These are phyloP conservation scores for Acronicta psi DNA, from an alignment of 2,888 invertebrate species.

Conservation along the genomic window DNA sequence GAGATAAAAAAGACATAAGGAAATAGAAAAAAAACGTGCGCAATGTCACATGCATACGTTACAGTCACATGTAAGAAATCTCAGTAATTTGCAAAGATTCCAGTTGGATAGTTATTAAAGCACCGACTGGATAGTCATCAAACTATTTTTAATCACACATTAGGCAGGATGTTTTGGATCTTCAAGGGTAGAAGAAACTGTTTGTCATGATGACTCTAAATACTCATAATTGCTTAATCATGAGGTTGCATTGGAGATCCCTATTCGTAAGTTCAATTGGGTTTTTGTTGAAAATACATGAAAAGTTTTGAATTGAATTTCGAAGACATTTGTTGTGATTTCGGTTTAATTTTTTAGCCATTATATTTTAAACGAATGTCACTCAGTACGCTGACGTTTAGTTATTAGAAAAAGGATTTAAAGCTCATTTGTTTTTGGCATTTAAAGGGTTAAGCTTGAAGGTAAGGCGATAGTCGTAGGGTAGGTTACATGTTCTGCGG, in stretches of 20 bases:
- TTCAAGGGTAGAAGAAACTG: conserved; percentile 28
- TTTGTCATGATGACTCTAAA: conserved; percentile 40
- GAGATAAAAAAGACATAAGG: neutral
- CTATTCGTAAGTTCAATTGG: neutral
- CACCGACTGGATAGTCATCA: no score
- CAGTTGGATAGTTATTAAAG: conserved; percentile 26
- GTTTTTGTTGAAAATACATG: neutral
- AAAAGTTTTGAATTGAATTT: neutral
- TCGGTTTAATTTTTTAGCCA: neutral
- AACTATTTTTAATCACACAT: conserved; percentile 45
- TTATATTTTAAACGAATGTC: neutral
- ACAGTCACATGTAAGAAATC: conserved; percentile 16
- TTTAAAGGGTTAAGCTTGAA: no score
- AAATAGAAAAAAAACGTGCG: neutral
- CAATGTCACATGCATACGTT: neutral
- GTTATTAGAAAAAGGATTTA: no score
- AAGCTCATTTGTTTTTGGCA: no score
- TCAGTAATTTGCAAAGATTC: conserved; percentile 20
- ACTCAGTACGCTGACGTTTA: neutral
- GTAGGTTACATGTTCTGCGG: no score
- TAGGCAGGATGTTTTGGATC: conserved; percentile 47
- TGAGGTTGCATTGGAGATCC: conserved; percentile 26
- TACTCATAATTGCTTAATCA: conserved; percentile 38
- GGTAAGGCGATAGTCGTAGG: no score
- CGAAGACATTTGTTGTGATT: neutral